Base-by-base conservation (phyloP, 2,113 vertebrate genomes). In the Heterotis niloticus region DNA sequence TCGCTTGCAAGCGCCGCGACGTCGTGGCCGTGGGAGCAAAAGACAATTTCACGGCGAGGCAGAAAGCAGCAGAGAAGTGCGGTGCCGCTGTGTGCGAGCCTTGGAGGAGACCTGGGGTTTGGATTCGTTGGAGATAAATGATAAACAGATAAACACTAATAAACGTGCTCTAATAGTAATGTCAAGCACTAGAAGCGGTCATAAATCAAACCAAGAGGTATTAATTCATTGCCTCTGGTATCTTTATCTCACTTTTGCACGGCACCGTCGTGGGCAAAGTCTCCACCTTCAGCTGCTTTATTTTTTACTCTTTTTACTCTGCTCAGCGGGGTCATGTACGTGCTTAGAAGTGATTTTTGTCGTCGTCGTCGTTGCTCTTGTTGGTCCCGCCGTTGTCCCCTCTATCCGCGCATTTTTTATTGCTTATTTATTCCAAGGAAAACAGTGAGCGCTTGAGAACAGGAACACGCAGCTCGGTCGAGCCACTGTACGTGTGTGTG, bases 131-230 rank as follows among this genome's bases (percentile, higher is more conserved):
- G 79, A 81, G 82, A 83, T 80, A 83, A 75, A 75, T 75, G 74
- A 75, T 29, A 75, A 62, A 75, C 74, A 75, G 74, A 75, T 75
- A 75, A 75, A 81, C 77, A 78, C 72, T 78, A 79, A 80, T 83
- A 81, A 73, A 80, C 60, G 80, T 67, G 77, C 70, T 72, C 74
- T 83, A 79, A 83, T 83, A 80, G 82, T 62, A 79, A 81, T 78
- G 82, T 83, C 82, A 83, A 62, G 66, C 73, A 81, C 77, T 65
- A 66, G 80, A 81, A 79, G 65, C 70, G 82, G 82, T 79, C 79
- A 83, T 83, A 80, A 83, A 83, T 83, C 82, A 83, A 78, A 79
- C 65, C 66, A 51, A 77, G 60, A 71, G 80, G 59, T 80, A 81
- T 81, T 81, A 81, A 81, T 77, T 81, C 80, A 81, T 67, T 76